These are phyloP conservation scores for Sciurus carolinensis DNA, from an alignment of 2,797 vertebrate species.

Conservation along the genomic window DNA sequence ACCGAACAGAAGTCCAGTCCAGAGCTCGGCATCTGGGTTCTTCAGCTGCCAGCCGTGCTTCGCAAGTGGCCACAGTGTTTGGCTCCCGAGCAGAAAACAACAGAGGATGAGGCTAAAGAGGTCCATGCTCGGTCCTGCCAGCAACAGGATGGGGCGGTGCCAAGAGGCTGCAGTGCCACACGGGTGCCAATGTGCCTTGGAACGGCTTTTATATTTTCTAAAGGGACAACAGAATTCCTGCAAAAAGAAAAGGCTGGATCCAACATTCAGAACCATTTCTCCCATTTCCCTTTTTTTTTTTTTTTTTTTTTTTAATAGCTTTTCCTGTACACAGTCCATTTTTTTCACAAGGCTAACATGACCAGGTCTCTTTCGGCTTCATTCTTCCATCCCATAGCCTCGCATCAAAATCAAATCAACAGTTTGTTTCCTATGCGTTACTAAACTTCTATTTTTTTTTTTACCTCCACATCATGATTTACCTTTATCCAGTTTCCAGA, in stretches of 20 bases:
- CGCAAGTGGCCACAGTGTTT: conserved; percentile 92
- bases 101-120: conserved; percentile 92
- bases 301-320: not conserved
- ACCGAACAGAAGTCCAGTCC: conserved; percentile 92
- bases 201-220: conserved; percentile 89
- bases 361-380: conserved; percentile 55
- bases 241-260: conserved; percentile 88
- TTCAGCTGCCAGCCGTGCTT: conserved; percentile 93
- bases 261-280: conserved; percentile 83
- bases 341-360: conserved; percentile 33
- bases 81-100: conserved; percentile 91
- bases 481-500: conserved; percentile 38
- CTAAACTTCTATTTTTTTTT: conserved; percentile 39
- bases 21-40: conserved; percentile 94
- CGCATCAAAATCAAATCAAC: not conserved
- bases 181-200: conserved; percentile 91
- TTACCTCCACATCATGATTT: not conserved
- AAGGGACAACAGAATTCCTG: conserved; percentile 91
- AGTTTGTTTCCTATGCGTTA: not conserved
- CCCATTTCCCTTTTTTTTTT: conserved; percentile 67
- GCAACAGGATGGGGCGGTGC: conserved; percentile 88
- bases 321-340: conserved; percentile 51
- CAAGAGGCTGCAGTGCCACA: conserved; percentile 90
- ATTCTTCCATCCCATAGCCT: not conserved
- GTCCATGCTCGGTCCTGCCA: conserved; percentile 91